Evolutionary conservation across 2,797 vertebrate genomes (phyloP).

Genomic region (Moxostoma hubbsi): DNA sequence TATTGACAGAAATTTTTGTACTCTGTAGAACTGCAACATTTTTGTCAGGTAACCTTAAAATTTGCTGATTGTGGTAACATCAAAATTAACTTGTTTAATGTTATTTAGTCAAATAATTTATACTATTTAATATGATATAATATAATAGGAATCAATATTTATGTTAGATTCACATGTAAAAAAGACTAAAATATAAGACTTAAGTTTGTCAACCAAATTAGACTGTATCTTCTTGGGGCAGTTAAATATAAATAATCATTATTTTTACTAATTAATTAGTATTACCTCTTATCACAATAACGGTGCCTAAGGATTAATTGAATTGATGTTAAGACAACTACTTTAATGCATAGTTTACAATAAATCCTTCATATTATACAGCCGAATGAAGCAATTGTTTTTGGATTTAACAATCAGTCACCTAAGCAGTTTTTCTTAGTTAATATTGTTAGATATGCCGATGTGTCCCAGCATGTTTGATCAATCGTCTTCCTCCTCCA

Average conservation of each 20-base stretch:
- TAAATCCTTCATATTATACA: constrained; percentile 44
- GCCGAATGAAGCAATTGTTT: constrained; percentile 75
- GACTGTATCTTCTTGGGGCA: too few species aligned
- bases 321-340: constrained; percentile 15
- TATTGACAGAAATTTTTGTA: neutral
- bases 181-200: neutral
- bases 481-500: constrained; percentile 80
- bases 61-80: too few species aligned
- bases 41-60: too few species aligned
- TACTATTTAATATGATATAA: too few species aligned
- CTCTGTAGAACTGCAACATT: too few species aligned
- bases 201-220: neutral
- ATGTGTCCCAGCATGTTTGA: constrained; percentile 74
- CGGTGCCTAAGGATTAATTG: neutral
- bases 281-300: neutral
- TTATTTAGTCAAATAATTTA: too few species aligned
- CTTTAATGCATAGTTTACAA: constrained; percentile 19
- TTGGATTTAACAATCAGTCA: constrained; percentile 78
- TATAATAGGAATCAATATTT: neutral
- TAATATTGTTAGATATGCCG: constrained; percentile 84
- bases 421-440: constrained; percentile 84
- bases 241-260: neutral
- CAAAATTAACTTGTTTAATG: too few species aligned
- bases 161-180: neutral
- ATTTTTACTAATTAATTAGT: neutral